These are phyloP conservation scores for Pristionchus exspectatus DNA, from an alignment of 2,888 invertebrate genomes.

Conservation along the genomic window DNA sequence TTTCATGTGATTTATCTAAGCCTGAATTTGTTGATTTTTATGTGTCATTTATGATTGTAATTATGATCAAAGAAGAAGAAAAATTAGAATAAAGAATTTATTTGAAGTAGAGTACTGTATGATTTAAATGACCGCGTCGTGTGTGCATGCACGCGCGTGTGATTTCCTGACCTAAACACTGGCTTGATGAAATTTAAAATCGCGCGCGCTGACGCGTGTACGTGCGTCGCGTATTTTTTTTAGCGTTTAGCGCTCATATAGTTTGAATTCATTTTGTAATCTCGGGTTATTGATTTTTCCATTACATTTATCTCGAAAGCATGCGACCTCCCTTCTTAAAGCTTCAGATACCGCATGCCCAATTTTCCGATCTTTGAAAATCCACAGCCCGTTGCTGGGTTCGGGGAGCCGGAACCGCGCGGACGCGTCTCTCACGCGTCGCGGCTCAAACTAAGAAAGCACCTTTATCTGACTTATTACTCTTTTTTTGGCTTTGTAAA, in stretches of 20 bases:
- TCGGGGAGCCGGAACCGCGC: no score
- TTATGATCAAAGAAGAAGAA: background rate
- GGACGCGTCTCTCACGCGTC: no score
- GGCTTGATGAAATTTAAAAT: no score
- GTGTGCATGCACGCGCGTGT: no score
- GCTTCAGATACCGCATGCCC: background rate
- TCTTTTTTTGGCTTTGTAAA: no score
- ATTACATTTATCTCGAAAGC: background rate
- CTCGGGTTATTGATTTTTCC: background rate
- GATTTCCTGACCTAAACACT: background rate
- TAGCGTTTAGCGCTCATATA: background rate
- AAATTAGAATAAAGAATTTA: background rate
- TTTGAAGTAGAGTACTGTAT: background rate
- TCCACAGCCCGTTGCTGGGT: no score
- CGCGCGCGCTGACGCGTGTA: background rate
- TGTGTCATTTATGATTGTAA: conserved; percentile 36
- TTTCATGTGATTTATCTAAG: conserved; percentile 8
- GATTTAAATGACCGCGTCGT: background rate
- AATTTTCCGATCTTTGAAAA: conserved; percentile 29
- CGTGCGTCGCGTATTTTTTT: background rate
- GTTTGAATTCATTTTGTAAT: background rate
- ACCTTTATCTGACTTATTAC: no score
- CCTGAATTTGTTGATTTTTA: background rate
- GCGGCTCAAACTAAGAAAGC: no score
- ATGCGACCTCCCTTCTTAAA: background rate